phyloP scores from a whole-genome alignment of 2,888 invertebrate genomes.

The Synanthedon myopaeformis region DNA sequence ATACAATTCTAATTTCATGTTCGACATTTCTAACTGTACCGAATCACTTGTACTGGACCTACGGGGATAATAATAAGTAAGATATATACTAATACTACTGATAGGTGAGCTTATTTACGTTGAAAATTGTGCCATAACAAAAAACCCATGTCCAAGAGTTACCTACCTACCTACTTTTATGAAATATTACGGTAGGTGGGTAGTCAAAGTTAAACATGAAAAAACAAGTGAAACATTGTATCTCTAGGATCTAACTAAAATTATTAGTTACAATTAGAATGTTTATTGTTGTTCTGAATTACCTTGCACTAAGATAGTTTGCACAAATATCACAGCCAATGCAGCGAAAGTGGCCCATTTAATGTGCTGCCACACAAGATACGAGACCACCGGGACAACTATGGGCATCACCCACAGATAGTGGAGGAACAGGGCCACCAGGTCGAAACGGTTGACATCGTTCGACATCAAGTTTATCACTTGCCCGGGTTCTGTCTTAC shows the following conservation, averaged over 20 bases:
- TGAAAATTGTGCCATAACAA: too few species aligned
- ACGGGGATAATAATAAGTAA: too few species aligned
- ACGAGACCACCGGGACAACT: conserved; percentile 72
- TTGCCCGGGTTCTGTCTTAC: conserved; percentile 78
- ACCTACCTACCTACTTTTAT: too few species aligned
- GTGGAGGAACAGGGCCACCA: conserved; percentile 76
- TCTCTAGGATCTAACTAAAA: not conserved
- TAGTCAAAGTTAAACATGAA: too few species aligned
- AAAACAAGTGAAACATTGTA: not conserved
- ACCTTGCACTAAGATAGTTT: conserved; percentile 72
- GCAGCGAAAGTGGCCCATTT: conserved; percentile 51
- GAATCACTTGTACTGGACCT: too few species aligned
- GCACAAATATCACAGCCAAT: conserved; percentile 60
- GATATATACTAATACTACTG: too few species aligned
- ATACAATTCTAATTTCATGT: too few species aligned
- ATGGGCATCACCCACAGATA: conserved; percentile 86
- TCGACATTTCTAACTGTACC: too few species aligned
- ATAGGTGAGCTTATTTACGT: too few species aligned
- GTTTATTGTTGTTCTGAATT: conserved; percentile 3
- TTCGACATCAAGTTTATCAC: conserved; percentile 88
- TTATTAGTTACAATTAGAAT: not conserved
- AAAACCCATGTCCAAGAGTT: too few species aligned
- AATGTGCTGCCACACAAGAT: conserved; percentile 56
- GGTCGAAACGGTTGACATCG: conserved; percentile 85
- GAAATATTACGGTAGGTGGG: too few species aligned